These are phyloP conservation scores for Temnothorax nylanderi DNA, from an alignment of 1,140 invertebrate species.

Conservation along the genomic window DNA sequence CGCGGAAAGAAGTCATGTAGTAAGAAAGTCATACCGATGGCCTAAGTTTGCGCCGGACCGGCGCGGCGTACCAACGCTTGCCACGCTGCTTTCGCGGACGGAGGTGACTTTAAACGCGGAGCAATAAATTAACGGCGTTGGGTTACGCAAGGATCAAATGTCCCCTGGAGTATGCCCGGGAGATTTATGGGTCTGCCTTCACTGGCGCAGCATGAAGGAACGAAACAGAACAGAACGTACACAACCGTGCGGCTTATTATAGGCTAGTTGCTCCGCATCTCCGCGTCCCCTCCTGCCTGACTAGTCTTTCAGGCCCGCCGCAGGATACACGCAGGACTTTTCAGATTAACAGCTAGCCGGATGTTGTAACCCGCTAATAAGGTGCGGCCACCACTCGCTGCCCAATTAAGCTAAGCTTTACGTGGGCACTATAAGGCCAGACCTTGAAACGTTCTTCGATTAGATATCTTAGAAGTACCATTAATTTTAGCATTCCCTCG, in stretches of 20 bases:
- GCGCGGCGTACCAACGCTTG: conserved; percentile 56
- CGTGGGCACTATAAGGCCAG: conserved; percentile 79
- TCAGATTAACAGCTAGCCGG: conserved; percentile 84
- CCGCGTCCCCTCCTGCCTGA: conserved; percentile 67
- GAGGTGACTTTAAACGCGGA: conserved; percentile 85
- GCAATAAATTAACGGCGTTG: conserved; percentile 86
- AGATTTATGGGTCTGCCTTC: conserved; percentile 86
- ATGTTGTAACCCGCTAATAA: conserved; percentile 84
- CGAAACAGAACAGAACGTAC: conserved; percentile 82
- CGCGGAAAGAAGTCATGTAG: conserved; percentile 72
- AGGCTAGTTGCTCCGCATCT: conserved; percentile 81
- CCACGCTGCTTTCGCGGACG: conserved; percentile 75
- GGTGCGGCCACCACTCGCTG: conserved; percentile 79
- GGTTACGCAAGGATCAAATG: conserved; percentile 87
- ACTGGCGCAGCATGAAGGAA: conserved; percentile 84
- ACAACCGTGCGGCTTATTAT: conserved; percentile 84
- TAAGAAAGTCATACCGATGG: conserved; percentile 76
- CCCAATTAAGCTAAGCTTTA: conserved; percentile 81
- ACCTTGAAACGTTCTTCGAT: conserved; percentile 80
- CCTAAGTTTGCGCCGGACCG: conserved; percentile 68
- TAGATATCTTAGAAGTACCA: conserved; percentile 80
- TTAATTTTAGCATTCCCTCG: conserved; percentile 78
- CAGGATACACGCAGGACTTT: conserved; percentile 84
- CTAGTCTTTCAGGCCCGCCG: conserved; percentile 77
- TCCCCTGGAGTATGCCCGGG: conserved; percentile 84